Conservation (phyloP, 2,888 invertebrate genomes). For the Andrena fulva region DNA sequence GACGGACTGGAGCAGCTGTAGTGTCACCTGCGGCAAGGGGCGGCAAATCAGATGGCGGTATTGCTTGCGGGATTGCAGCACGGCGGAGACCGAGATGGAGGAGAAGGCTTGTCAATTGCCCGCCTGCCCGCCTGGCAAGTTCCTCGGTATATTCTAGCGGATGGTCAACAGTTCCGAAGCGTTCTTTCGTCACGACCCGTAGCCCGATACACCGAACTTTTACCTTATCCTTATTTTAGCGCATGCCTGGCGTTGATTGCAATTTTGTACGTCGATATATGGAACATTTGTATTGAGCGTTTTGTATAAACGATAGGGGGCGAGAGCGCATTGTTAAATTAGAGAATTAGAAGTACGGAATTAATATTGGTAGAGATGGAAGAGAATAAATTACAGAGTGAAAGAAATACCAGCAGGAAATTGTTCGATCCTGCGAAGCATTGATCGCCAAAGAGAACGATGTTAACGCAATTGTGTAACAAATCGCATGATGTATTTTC, state of each 20-base stretch:
- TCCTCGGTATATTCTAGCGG: conserved; percentile 78
- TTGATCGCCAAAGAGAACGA: conserved; percentile 24
- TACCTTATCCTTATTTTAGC: conserved; percentile 13
- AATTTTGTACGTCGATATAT: conserved; percentile 35
- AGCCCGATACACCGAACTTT: no score
- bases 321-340: conserved; percentile 15
- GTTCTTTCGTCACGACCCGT: not conserved
- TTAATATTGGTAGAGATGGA: not conserved
- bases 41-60: conserved; percentile 86
- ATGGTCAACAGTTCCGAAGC: not conserved
- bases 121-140: conserved; percentile 83
- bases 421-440: not conserved
- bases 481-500: conserved; percentile 79
- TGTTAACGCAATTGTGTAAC: conserved; percentile 67
- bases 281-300: conserved; percentile 28
- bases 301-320: conserved; percentile 10
- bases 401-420: no score
- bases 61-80: conserved; percentile 84
- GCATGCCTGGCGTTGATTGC: conserved; percentile 5
- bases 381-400: no score
- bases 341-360: not conserved
- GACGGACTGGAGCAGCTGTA: conserved; percentile 88
- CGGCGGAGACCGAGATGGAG: conserved; percentile 86
- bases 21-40: conserved; percentile 88
- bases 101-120: conserved; percentile 86